Percentiles rank a stretch among this genome's conserved stretches.
Conservation (phyloP, 2,113 vertebrate species). For the Clarias gariepinus region DNA sequence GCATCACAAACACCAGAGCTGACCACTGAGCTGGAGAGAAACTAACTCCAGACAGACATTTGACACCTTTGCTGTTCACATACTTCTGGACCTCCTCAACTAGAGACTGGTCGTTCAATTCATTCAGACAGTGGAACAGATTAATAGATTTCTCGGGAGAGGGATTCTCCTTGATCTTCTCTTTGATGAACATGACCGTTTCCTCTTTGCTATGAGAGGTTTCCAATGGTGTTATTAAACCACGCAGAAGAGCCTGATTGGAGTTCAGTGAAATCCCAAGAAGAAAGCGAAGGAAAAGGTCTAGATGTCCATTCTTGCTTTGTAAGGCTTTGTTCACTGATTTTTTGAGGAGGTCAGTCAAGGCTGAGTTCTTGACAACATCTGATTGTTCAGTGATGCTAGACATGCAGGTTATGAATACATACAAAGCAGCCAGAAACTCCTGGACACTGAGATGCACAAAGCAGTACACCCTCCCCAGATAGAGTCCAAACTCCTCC, state of each 20-base stretch:
- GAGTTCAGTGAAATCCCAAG: background rate
- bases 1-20: background rate
- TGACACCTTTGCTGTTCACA: background rate
- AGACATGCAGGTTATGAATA: background rate
- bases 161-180: background rate
- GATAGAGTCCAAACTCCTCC: background rate
- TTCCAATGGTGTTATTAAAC: background rate
- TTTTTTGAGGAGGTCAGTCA: background rate
- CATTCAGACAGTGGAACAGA: constrained; percentile 2
- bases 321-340: background rate
- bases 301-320: background rate
- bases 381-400: background rate
- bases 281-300: background rate
- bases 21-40: background rate
- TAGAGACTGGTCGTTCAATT: background rate
- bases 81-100: background rate
- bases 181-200: background rate
- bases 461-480: background rate
- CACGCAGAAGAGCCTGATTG: background rate
- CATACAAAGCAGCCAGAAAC: background rate
- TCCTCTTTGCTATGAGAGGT: background rate
- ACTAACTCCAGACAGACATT: background rate
- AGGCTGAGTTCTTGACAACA: background rate
- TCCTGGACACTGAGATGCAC: background rate
- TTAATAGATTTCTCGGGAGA: background rate